Conservation (phyloP, 2,888 invertebrate species). For the Xylota segnis region DNA sequence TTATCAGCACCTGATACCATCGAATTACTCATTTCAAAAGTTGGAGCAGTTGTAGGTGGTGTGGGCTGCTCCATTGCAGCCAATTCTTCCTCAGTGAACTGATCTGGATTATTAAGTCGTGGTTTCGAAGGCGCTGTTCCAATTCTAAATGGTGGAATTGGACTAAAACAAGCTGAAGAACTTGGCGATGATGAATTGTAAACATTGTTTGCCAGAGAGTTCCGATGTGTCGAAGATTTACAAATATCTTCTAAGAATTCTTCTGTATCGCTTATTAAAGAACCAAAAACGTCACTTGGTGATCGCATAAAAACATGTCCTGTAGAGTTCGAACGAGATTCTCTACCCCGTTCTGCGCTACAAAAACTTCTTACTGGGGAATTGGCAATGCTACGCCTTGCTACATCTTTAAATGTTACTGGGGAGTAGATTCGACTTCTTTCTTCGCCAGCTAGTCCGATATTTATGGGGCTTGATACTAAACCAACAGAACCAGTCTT, state of each 20-base stretch:
- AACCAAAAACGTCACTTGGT: slow-evolving; percentile 87
- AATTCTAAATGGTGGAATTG: slow-evolving; percentile 86
- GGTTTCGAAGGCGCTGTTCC: slow-evolving; percentile 85
- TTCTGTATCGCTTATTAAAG: slow-evolving; percentile 86
- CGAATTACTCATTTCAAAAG: slow-evolving; percentile 69
- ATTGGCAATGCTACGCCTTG: slow-evolving; percentile 90
- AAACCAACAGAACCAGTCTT: slow-evolving; percentile 46
- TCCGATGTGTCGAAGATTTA: slow-evolving; percentile 78
- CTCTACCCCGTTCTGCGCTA: slow-evolving; percentile 85
- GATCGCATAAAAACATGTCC: slow-evolving; percentile 86
- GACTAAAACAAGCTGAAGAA: slow-evolving; percentile 85
- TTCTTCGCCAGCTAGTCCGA: slow-evolving; percentile 84
- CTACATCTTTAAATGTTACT: slow-evolving; percentile 93
- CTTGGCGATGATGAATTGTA: slow-evolving; percentile 77
- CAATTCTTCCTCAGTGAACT: slow-evolving; percentile 83
- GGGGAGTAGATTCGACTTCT: slow-evolving; percentile 92
- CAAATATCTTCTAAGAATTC: slow-evolving; percentile 85
- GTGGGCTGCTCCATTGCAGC: slow-evolving; percentile 82
- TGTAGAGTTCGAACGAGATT: slow-evolving; percentile 90
- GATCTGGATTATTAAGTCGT: slow-evolving; percentile 81
- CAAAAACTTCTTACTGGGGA: slow-evolving; percentile 87
- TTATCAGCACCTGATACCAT: slow-evolving; percentile 77
- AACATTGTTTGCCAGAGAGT: slow-evolving; percentile 80
- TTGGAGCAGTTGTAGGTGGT: slow-evolving; percentile 85
- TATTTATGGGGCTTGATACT: slow-evolving; percentile 59